These are phyloP conservation scores for Neodiprion fabricii DNA, from an alignment of 1,140 invertebrate species.

Conservation along the genomic window DNA sequence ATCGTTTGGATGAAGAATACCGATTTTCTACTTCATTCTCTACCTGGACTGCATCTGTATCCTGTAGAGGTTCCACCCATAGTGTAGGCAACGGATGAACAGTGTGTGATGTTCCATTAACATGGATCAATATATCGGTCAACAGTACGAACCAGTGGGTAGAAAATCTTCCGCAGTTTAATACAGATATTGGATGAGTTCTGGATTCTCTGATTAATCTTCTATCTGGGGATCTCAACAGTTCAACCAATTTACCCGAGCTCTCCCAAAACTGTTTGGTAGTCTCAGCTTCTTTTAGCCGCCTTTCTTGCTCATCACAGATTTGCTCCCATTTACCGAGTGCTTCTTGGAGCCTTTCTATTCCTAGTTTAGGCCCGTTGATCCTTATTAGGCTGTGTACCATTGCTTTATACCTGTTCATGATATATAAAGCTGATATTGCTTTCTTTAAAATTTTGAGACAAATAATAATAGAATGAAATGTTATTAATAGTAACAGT, in stretches of 20 bases:
- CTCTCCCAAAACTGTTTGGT: conserved; percentile 82
- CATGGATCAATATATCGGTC: conserved; percentile 77
- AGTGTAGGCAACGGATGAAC: conserved; percentile 75
- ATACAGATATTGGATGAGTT: conserved; percentile 70
- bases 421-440: background rate
- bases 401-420: conserved; percentile 48
- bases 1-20: too few relatives aligned
- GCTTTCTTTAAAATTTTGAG: background rate
- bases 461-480: conserved; percentile 20
- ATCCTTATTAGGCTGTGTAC: conserved; percentile 50
- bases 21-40: conserved; percentile 22
- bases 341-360: conserved; percentile 52
- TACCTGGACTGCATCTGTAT: conserved; percentile 64
- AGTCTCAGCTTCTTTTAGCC: conserved; percentile 69
- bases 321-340: conserved; percentile 67
- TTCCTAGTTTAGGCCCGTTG: conserved; percentile 47
- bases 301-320: conserved; percentile 68
- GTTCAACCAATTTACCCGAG: conserved; percentile 70
- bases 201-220: conserved; percentile 81
- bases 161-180: conserved; percentile 72
- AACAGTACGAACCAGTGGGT: conserved; percentile 80
- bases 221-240: conserved; percentile 71
- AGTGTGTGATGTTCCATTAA: conserved; percentile 67
- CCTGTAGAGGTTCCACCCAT: conserved; percentile 76
- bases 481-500: conserved; percentile 8